phyloP scores from a whole-genome alignment of 2,113 vertebrate genomes.

The Microtus oregoni region DNA sequence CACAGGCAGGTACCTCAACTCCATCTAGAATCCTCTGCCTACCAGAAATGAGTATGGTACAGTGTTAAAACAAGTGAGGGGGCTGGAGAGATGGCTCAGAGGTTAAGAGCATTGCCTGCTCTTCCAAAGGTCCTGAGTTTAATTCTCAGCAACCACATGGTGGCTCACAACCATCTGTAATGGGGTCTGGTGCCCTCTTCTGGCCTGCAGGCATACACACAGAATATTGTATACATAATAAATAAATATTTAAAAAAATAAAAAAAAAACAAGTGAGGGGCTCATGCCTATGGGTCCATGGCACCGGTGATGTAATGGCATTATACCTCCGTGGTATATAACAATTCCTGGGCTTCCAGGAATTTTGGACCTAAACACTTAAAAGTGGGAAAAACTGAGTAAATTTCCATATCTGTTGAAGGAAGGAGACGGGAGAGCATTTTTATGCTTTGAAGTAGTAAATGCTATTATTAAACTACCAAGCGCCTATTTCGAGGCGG shows the following conservation, averaged over 20 bases:
- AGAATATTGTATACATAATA: too few relatives aligned
- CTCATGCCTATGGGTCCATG: background rate
- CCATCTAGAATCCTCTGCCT: background rate
- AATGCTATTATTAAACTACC: background rate
- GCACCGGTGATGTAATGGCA: background rate
- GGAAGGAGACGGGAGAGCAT: constrained; percentile 24
- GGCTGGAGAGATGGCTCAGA: too few relatives aligned
- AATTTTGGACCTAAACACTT: constrained; percentile 38
- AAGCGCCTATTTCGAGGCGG: background rate
- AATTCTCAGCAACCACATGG: too few relatives aligned
- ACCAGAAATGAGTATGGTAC: background rate
- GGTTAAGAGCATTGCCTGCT: too few relatives aligned
- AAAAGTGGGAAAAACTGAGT: constrained; percentile 16
- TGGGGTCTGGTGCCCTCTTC: too few relatives aligned
- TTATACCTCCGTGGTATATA: constrained; percentile 37
- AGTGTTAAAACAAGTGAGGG: background rate
- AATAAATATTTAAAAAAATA: too few relatives aligned
- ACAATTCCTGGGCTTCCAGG: constrained; percentile 13
- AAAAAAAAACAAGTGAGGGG: background rate
- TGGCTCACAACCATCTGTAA: too few relatives aligned
- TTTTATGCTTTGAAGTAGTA: background rate
- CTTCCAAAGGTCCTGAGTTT: too few relatives aligned
- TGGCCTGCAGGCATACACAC: too few relatives aligned
- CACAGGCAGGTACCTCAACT: constrained; percentile 17
- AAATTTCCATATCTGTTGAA: constrained; percentile 38